Conservation (phyloP, 1,140 invertebrate genomes). For the Ceratosolen solmsi region DNA sequence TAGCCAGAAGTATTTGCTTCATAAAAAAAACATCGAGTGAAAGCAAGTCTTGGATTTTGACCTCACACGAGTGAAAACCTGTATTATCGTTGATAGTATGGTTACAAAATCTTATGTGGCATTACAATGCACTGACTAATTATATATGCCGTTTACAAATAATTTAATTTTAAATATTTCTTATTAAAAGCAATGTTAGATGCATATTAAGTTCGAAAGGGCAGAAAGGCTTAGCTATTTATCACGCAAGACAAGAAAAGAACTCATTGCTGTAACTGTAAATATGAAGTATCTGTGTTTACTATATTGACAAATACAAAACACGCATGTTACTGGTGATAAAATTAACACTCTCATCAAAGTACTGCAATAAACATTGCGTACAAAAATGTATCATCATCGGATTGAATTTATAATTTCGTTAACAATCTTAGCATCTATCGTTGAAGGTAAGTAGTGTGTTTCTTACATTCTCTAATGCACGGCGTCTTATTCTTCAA, state of each 20-base stretch:
- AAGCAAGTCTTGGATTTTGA: too few relatives aligned
- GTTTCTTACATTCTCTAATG: neutral
- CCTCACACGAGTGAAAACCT: too few relatives aligned
- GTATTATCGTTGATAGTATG: slow-evolving; percentile 24
- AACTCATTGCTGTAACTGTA: neutral
- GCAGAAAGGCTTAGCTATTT: too few relatives aligned
- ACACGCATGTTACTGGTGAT: slow-evolving; percentile 40
- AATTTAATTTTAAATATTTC: too few relatives aligned
- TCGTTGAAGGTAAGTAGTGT: slow-evolving; percentile 58
- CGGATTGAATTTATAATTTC: slow-evolving; percentile 54
- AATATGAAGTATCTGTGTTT: slow-evolving; percentile 27
- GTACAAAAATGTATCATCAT: slow-evolving; percentile 58
- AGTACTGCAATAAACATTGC: slow-evolving; percentile 58
- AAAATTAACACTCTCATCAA: slow-evolving; percentile 36
- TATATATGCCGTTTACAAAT: too few relatives aligned
- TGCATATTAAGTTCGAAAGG: too few relatives aligned
- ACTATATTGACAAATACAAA: slow-evolving; percentile 9
- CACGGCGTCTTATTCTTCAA: too few relatives aligned
- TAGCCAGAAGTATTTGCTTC: neutral
- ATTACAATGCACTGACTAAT: too few relatives aligned
- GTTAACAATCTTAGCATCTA: slow-evolving; percentile 50
- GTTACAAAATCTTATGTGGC: slow-evolving; percentile 2
- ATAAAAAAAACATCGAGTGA: neutral
- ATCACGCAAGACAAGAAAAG: too few relatives aligned
- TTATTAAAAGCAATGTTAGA: too few relatives aligned